These are phyloP conservation scores for Typhlomys cinereus DNA, from an alignment of 2,113 vertebrate genomes.

Conservation along the genomic window DNA sequence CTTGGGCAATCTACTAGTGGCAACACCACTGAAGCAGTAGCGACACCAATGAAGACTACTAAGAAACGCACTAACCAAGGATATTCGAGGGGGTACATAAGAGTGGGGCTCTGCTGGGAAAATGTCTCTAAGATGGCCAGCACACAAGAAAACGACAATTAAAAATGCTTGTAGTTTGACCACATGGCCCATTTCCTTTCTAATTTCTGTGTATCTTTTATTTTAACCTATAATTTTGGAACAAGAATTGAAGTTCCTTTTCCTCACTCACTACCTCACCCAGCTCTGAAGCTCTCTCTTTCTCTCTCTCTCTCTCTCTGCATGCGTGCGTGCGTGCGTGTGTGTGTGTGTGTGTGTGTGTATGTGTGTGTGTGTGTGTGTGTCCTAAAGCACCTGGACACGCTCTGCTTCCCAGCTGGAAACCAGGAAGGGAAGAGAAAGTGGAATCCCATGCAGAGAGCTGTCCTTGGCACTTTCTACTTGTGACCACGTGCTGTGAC, in stretches of 20 bases:
- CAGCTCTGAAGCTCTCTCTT: too few species aligned
- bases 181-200: neutral
- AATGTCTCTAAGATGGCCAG: neutral
- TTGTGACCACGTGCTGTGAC: neutral
- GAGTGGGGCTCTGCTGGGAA: neutral
- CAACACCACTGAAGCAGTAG: too few species aligned
- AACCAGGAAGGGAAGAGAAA: neutral
- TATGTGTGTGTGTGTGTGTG: too few species aligned
- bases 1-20: too few species aligned
- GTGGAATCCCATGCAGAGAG: neutral
- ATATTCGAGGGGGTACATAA: neutral
- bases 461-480: neutral
- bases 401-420: neutral
- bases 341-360: too few species aligned
- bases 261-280: neutral
- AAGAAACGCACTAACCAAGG: too few species aligned
- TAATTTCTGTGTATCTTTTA: neutral
- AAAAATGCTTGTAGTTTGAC: constrained; percentile 5
- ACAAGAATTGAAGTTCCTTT: neutral
- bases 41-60: too few species aligned
- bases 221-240: too few species aligned
- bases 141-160: neutral
- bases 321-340: too few species aligned
- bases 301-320: too few species aligned
- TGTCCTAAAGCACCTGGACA: too few species aligned